A percentile compares a stretch with the other conserved stretches of the same genome.
Evolutionary conservation across 2,888 invertebrate genomes (phyloP).

Genomic region (Linyphia triangularis): DNA sequence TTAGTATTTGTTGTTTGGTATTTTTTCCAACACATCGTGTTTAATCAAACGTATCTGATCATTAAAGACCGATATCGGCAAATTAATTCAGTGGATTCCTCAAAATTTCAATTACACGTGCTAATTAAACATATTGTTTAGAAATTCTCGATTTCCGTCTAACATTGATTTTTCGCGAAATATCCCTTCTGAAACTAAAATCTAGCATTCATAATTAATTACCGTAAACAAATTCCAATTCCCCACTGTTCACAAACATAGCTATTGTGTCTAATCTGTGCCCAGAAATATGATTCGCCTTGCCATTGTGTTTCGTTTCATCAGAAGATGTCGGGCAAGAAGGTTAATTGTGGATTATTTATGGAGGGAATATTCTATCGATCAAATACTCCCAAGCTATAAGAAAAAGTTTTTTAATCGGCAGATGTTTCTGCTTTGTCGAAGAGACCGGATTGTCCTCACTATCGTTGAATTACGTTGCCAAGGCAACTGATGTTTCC

Average conservation of each 20-base stretch:
- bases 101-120: too few relatives aligned
- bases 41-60: too few relatives aligned
- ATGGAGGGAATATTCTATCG: slow-evolving; percentile 6
- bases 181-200: too few relatives aligned
- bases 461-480: slow-evolving; percentile 39
- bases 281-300: neutral
- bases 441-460: neutral
- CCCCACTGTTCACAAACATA: neutral
- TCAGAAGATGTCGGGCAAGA: neutral
- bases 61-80: too few relatives aligned
- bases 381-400: neutral
- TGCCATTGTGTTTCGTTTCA: neutral
- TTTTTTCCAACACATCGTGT: too few relatives aligned
- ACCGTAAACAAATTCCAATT: neutral
- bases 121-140: too few relatives aligned
- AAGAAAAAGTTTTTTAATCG: neutral
- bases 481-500: slow-evolving; percentile 24
- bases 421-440: slow-evolving; percentile 55
- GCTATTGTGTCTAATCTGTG: neutral
- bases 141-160: too few relatives aligned
- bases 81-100: too few relatives aligned
- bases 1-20: too few relatives aligned
- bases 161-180: too few relatives aligned
- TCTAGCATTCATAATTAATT: neutral
- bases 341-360: slow-evolving; percentile 26